phyloP scores from a whole-genome alignment of 2,797 vertebrate genomes.

The Triplophysa bombifrons region DNA sequence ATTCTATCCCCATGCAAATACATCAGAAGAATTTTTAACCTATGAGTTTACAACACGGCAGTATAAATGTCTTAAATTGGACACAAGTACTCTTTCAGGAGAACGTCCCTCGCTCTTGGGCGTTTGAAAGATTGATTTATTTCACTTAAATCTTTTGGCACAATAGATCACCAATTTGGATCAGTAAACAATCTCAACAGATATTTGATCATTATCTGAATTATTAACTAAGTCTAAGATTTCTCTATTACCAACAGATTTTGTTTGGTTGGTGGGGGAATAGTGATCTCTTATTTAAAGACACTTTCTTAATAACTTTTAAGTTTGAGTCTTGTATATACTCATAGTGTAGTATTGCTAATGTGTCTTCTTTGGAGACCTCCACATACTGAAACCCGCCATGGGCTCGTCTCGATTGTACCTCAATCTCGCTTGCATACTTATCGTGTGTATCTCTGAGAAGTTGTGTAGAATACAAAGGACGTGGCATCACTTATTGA shows the following conservation, averaged over 20 bases:
- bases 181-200: constrained; percentile 42
- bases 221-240: neutral
- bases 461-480: constrained; percentile 61
- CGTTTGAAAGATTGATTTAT: constrained; percentile 17
- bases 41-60: constrained; percentile 14
- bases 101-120: neutral
- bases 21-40: neutral
- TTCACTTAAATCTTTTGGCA: constrained; percentile 51
- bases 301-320: neutral
- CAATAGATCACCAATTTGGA: constrained; percentile 48
- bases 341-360: constrained; percentile 30
- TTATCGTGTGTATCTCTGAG: constrained; percentile 62
- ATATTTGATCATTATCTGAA: constrained; percentile 34
- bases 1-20: constrained; percentile 40
- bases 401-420: constrained; percentile 32
- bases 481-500: constrained; percentile 62
- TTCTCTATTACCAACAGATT: neutral
- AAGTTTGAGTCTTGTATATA: constrained; percentile 8
- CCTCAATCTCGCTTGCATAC: constrained; percentile 70
- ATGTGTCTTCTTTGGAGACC: constrained; percentile 32
- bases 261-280: neutral
- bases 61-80: neutral
- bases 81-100: constrained; percentile 35
- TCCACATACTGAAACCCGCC: neutral
- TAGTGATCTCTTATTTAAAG: neutral